A percentile compares a stretch with the other conserved stretches of the same genome.
Evolutionary conservation across 2,888 invertebrate species (phyloP).

Genomic region (Thera britannica): DNA sequence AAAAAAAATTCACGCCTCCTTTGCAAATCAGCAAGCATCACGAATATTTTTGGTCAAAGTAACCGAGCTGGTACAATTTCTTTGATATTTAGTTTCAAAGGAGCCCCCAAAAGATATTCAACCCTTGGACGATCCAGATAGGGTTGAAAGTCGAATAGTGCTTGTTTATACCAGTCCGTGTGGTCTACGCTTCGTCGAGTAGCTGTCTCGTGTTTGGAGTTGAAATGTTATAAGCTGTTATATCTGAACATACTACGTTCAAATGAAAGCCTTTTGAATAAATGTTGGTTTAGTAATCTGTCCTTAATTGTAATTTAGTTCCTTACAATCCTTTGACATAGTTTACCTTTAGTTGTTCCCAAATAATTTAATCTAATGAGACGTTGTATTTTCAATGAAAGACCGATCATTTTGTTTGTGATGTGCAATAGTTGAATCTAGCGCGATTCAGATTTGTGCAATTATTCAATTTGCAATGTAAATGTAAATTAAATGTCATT

Average conservation of each 20-base stretch:
- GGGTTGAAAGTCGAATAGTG: slow-evolving; percentile 19
- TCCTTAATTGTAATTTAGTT: slow-evolving; percentile 6
- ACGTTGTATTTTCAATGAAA: too few relatives aligned
- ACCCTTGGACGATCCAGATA: slow-evolving; percentile 9
- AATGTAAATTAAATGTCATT: too few relatives aligned
- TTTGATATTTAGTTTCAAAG: slow-evolving; percentile 47
- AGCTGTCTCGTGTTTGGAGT: slow-evolving; percentile 43
- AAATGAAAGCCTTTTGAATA: slow-evolving; percentile 14
- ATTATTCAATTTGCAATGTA: too few relatives aligned
- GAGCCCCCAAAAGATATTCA: slow-evolving; percentile 10
- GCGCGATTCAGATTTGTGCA: too few relatives aligned
- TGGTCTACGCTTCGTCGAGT: slow-evolving; percentile 42
- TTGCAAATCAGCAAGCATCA: slow-evolving; percentile 50
- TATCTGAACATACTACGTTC: slow-evolving; percentile 20
- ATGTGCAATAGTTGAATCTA: too few relatives aligned
- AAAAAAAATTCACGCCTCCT: slow-evolving; percentile 47
- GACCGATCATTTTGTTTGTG: too few relatives aligned
- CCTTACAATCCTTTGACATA: background rate
- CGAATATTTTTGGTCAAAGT: slow-evolving; percentile 47
- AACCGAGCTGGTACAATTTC: slow-evolving; percentile 44
- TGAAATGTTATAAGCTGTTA: slow-evolving; percentile 39
- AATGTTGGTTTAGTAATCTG: slow-evolving; percentile 6
- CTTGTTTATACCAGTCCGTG: slow-evolving; percentile 37
- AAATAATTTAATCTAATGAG: background rate
- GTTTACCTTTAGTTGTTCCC: background rate